Evolutionary conservation across 1,140 invertebrate genomes (phyloP).

Genomic region (Littorina saxatilis): DNA sequence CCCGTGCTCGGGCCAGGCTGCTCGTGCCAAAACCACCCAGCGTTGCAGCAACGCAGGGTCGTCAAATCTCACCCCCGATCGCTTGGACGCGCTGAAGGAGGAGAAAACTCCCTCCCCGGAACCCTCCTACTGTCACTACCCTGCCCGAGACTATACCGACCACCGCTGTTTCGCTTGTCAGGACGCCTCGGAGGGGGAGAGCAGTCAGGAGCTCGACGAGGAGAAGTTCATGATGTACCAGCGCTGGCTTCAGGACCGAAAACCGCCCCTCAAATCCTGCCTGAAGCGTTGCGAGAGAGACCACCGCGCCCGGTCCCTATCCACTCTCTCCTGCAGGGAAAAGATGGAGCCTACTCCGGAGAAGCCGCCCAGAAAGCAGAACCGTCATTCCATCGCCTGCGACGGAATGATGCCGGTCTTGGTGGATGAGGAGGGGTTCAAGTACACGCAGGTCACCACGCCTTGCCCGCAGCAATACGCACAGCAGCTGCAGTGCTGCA

Average conservation of each 20-base stretch:
- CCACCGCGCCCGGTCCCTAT: constrained; percentile 14
- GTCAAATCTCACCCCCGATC: background rate
- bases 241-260: constrained; percentile 53
- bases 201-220: constrained; percentile 35
- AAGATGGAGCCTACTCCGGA: constrained; percentile 47
- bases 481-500: constrained; percentile 4
- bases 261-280: constrained; percentile 71
- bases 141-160: constrained; percentile 31
- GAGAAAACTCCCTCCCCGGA: constrained; percentile 29
- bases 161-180: constrained; percentile 29
- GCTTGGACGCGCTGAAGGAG: constrained; percentile 19
- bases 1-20: constrained; percentile 38
- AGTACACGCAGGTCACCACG: background rate
- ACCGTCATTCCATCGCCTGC: constrained; percentile 69
- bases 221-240: constrained; percentile 46
- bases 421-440: constrained; percentile 52
- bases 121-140: constrained; percentile 32
- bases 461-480: constrained; percentile 3
- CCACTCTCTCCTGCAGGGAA: constrained; percentile 12
- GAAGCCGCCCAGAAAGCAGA: constrained; percentile 52
- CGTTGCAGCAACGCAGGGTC: constrained; percentile 31
- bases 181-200: constrained; percentile 17
- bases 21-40: constrained; percentile 42
- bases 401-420: constrained; percentile 64
- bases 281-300: constrained; percentile 50